Conservation (phyloP, 2,113 vertebrate genomes). For the Ranitomeya imitator region DNA sequence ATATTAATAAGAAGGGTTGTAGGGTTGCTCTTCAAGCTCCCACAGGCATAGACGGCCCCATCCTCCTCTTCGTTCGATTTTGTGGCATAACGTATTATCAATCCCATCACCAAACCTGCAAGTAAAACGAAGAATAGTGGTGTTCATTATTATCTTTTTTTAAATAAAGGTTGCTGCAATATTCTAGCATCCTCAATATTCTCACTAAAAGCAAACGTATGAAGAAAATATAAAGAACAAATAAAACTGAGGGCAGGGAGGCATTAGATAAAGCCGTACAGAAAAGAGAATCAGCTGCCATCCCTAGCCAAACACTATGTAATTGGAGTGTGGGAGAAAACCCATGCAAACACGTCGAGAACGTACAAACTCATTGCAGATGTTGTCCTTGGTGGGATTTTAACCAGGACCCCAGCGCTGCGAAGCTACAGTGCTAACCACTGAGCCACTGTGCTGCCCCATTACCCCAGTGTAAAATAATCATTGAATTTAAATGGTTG, state of each 20-base stretch:
- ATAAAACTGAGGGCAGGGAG: background rate
- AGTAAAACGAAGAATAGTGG: constrained; percentile 12
- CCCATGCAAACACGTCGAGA: no score
- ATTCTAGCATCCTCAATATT: background rate
- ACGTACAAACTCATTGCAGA: no score
- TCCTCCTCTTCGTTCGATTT: constrained; percentile 66
- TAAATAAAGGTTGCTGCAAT: background rate
- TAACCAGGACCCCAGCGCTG: no score
- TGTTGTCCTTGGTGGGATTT: no score
- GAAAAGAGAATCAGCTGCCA: no score
- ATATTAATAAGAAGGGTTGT: constrained; percentile 71
- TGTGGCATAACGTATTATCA: constrained; percentile 73
- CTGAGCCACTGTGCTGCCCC: no score
- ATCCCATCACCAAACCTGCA: constrained; percentile 80
- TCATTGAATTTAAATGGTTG: no score
- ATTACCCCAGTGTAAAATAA: no score
- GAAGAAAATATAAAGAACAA: background rate
- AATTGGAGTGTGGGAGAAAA: no score
- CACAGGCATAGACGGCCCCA: constrained; percentile 71
- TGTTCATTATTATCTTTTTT: background rate
- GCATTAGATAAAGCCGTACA: no score
- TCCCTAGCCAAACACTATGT: no score
- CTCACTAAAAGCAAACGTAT: background rate
- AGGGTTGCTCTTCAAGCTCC: constrained; percentile 67
- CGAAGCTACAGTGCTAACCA: no score